Base-by-base conservation (phyloP, 2,113 vertebrate genomes). In the Machaerirhynchus nigripectus region DNA sequence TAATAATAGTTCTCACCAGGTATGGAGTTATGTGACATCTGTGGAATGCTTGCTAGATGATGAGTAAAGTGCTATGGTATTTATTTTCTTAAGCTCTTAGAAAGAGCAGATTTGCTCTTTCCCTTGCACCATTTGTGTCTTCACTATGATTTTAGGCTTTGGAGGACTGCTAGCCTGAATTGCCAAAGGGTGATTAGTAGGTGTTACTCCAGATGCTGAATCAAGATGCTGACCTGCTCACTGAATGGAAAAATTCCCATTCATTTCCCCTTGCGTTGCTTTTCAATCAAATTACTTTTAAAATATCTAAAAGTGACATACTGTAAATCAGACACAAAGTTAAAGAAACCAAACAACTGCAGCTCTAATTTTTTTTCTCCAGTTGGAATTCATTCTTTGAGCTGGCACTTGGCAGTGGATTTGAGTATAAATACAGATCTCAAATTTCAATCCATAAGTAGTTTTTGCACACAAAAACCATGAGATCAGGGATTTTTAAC, bases 1-100 rank as follows among this genome's bases (percentile, higher is more conserved):
- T 97, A 93, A 93, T 95, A 67, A 93, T 95, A 96, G 82, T 73
- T 90, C 55, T 88, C 68, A 80, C 26, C 75, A 80, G 59, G 55
- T 80, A 33, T 52, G 31, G 70, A 93, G 59, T 82, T 86, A 74
- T 39, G 70, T 96, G 78, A 77, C 82, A 44, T 90, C 71, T 84
- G 39, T 88, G 87, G 68, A 94, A 63, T 1, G 28, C 47, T 88
- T 63, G 33, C 71, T 59, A 88, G 79, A 55, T 65, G 35, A 91
- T 95, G 87, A 96, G 64, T 78, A 52, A 88, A 93, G 60, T 46
- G 33, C 42, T 59, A 7, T 77, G 73, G 68, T 87, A 89, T 95
- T 93, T 92, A 14, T 65, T 89, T 90, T 84, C 69, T 74, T 75
- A 61, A 95, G 46, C 80, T 90, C 31, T 89, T 87, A 81, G 68